Evolutionary conservation across 2,888 invertebrate genomes (phyloP).

Genomic region (Nemotelus pantherinus): DNA sequence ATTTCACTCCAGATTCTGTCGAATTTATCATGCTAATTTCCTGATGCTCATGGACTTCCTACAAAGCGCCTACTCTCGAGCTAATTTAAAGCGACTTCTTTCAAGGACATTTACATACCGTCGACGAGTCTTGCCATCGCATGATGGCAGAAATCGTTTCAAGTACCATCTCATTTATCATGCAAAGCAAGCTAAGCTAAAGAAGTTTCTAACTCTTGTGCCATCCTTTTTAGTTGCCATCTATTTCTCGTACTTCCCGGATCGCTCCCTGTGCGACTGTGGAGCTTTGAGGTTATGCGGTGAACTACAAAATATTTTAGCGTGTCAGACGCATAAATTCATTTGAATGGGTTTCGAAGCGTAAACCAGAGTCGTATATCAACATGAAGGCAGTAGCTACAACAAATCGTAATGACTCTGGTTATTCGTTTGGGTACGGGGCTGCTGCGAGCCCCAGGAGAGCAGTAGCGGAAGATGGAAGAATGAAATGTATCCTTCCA

Average conservation of each 20-base stretch:
- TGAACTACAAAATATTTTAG: constrained; percentile 39
- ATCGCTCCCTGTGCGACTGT: neutral
- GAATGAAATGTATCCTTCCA: constrained; percentile 31
- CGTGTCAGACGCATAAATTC: constrained; percentile 44
- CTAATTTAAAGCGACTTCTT: neutral
- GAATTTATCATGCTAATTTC: too few species aligned
- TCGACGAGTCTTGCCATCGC: neutral
- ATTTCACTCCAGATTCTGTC: too few species aligned
- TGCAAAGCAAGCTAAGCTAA: neutral
- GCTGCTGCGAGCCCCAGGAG: too few species aligned
- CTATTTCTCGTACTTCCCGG: neutral
- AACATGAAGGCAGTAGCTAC: neutral
- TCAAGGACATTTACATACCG: constrained; percentile 6
- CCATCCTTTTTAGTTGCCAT: neutral
- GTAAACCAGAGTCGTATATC: constrained; percentile 37
- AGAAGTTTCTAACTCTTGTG: constrained; percentile 29
- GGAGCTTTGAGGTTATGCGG: constrained; percentile 31
- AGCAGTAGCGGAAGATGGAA: constrained; percentile 14
- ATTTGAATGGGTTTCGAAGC: constrained; percentile 32
- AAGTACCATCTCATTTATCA: constrained; percentile 27
- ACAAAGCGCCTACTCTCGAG: too few species aligned
- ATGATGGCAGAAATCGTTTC: neutral
- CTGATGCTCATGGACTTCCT: too few species aligned
- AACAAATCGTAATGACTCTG: neutral
- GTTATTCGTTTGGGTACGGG: too few species aligned